A percentile compares a stretch with the other conserved stretches of the same genome.
Evolutionary conservation across 2,113 vertebrate genomes (phyloP).

Genomic region (Acanthisitta chloris): DNA sequence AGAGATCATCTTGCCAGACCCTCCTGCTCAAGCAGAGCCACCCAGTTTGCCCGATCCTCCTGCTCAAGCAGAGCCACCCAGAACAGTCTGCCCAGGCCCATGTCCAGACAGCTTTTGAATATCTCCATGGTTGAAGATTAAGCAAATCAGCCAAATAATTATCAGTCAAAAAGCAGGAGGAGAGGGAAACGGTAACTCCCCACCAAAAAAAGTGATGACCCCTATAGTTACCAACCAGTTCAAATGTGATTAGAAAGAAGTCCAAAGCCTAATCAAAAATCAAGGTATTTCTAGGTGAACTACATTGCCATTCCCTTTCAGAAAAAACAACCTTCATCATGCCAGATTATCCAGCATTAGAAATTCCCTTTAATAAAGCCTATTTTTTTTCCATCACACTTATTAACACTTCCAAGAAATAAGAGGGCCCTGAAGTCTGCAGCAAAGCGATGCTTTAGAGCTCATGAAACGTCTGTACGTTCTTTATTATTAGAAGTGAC

Average conservation of each 20-base stretch:
- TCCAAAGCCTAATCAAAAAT: not conserved
- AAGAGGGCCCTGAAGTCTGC: slow-evolving; percentile 59
- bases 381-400: not conserved
- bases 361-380: slow-evolving; percentile 14
- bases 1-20: not conserved
- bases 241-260: not conserved
- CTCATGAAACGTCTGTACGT: slow-evolving; percentile 45
- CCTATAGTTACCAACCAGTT: not conserved
- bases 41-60: too few relatives aligned
- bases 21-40: not conserved
- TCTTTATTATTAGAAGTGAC: slow-evolving; percentile 65
- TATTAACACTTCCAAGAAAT: slow-evolving; percentile 61
- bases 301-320: not conserved
- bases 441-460: slow-evolving; percentile 61
- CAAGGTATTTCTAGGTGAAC: not conserved
- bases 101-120: not conserved
- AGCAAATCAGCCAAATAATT: not conserved
- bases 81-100: not conserved
- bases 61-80: not conserved
- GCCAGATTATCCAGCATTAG: slow-evolving; percentile 27
- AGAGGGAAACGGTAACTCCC: not conserved
- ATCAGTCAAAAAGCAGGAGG: not conserved
- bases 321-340: not conserved
- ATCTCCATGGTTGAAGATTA: not conserved
- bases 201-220: not conserved